phyloP scores from a whole-genome alignment of 1,140 invertebrate genomes.

The Heliothis virescens region DNA sequence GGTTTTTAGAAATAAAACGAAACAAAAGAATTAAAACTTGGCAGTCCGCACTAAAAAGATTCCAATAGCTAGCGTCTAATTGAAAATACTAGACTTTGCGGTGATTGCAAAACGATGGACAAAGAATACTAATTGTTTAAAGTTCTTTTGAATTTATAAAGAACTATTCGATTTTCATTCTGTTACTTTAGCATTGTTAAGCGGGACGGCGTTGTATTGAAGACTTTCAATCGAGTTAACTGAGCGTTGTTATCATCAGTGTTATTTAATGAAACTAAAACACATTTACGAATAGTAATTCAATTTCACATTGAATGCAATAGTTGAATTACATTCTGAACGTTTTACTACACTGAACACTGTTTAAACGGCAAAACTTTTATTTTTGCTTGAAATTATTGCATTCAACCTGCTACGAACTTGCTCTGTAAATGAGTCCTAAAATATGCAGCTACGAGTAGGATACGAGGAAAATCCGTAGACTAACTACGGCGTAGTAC shows the following conservation, averaged over 20 bases:
- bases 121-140: slow-evolving; percentile 34
- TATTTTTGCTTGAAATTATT: no score
- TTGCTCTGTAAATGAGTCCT: no score
- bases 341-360: no score
- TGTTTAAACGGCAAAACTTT: no score
- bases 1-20: not conserved
- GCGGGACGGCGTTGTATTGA: not conserved
- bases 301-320: no score
- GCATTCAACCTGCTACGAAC: no score
- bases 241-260: slow-evolving; percentile 17
- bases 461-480: not conserved
- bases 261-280: slow-evolving; percentile 2
- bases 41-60: slow-evolving; percentile 17
- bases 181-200: slow-evolving; percentile 33
- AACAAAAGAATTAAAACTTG: slow-evolving; percentile 12
- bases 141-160: slow-evolving; percentile 33
- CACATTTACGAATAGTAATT: no score
- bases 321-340: no score
- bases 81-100: slow-evolving; percentile 35
- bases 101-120: slow-evolving; percentile 30
- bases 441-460: not conserved
- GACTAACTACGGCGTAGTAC: slow-evolving; percentile 17
- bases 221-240: slow-evolving; percentile 23
- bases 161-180: slow-evolving; percentile 30
- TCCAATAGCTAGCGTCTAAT: slow-evolving; percentile 35